phyloP scores from a whole-genome alignment of 2,797 vertebrate species.

The Propithecus perrieri region DNA sequence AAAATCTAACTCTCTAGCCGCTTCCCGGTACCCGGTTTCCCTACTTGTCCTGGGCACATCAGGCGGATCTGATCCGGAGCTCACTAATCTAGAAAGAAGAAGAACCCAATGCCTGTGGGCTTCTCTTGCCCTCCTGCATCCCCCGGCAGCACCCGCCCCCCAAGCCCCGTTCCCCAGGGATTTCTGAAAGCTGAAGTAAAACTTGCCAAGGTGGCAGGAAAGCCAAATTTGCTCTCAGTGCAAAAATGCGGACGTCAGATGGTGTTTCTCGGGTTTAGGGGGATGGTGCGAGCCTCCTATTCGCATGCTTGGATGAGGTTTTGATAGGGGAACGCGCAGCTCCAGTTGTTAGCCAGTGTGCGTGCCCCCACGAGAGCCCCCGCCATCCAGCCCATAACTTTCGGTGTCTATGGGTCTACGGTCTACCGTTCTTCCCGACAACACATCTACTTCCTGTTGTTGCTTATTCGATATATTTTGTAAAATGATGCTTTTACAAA shows the following conservation, averaged over 20 bases:
- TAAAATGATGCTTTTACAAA: conserved; percentile 1
- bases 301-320: background rate
- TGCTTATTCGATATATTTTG: background rate
- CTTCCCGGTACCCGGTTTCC: background rate
- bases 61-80: background rate
- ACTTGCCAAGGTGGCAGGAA: background rate
- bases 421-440: rapidly evolving
- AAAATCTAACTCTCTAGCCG: background rate
- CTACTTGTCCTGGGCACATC: background rate
- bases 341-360: background rate
- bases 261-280: background rate
- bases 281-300: background rate
- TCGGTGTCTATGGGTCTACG: background rate
- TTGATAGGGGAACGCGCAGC: background rate
- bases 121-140: background rate
- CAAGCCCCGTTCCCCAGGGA: rapidly evolving
- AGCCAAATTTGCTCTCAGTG: background rate
- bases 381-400: background rate
- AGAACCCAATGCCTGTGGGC: rapidly evolving
- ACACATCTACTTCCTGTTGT: background rate
- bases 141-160: rapidly evolving
- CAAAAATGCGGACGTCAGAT: background rate
- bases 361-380: background rate
- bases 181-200: background rate
- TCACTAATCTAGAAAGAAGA: background rate